A percentile compares a stretch with the other conserved stretches of the same genome.
Conservation (phyloP, 2,888 invertebrate genomes). For the Mythimna ferrago region DNA sequence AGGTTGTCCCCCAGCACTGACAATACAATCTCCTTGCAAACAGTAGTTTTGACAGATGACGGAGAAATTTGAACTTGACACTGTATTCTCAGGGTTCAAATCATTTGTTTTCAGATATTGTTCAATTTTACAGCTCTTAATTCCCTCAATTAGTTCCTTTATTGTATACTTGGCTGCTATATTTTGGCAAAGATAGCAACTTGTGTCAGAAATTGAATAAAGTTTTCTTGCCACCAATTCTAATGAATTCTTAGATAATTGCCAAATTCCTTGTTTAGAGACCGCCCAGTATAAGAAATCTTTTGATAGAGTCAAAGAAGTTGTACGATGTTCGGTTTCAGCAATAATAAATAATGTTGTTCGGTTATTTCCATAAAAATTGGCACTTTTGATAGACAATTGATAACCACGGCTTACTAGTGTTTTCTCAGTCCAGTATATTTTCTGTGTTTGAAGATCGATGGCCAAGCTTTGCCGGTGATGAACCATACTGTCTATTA, state of each 20-base stretch:
- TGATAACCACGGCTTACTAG: not conserved
- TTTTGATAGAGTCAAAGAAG: not conserved
- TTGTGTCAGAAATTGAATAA: not conserved
- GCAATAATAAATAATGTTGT: not conserved
- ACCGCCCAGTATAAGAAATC: not conserved
- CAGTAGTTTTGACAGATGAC: not conserved
- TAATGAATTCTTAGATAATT: not conserved
- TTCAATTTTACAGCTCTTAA: not conserved
- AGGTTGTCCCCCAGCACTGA: not conserved
- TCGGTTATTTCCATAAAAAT: not conserved
- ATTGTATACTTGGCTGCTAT: not conserved
- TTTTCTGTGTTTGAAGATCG: not conserved
- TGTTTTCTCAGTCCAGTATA: not conserved
- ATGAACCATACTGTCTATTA: not conserved
- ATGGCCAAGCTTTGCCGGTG: not conserved
- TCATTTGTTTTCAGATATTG: too few relatives aligned
- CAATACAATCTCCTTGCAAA: not conserved
- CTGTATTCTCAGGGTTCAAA: too few relatives aligned
- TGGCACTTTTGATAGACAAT: not conserved
- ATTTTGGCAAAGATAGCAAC: not conserved
- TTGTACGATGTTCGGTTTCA: not conserved
- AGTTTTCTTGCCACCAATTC: not conserved
- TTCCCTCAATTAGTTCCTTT: not conserved
- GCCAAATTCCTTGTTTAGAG: not conserved
- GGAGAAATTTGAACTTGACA: not conserved